Percentiles rank a stretch among this genome's conserved stretches.
phyloP scores from a whole-genome alignment of 1,140 invertebrate genomes.

The Drosophila asahinai region DNA sequence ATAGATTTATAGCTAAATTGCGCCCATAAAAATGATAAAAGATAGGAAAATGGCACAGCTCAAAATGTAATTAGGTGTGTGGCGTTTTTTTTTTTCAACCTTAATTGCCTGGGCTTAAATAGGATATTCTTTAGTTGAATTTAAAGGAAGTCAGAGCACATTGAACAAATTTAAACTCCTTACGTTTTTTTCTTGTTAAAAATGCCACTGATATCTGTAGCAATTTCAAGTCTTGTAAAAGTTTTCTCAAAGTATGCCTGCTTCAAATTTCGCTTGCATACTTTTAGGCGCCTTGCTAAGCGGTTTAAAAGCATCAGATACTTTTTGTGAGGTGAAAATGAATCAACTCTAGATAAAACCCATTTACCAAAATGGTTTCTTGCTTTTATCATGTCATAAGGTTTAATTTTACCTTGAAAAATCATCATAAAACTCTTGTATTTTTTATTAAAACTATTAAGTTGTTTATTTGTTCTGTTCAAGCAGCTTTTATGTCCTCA shows the following conservation, averaged over 20 bases:
- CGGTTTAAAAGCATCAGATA: background rate
- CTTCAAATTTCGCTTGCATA: background rate
- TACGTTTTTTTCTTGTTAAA: too few species aligned
- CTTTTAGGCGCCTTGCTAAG: too few species aligned
- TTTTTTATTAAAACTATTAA: background rate
- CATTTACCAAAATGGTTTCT: background rate
- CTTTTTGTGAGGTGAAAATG: background rate
- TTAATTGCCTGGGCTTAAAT: constrained; percentile 21
- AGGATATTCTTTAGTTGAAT: background rate
- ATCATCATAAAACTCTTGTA: background rate
- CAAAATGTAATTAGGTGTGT: constrained; percentile 57
- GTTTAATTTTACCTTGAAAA: background rate
- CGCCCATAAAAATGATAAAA: constrained; percentile 42
- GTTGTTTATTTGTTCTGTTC: too few species aligned
- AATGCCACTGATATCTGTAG: background rate
- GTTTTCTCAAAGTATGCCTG: background rate
- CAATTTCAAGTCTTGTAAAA: background rate
- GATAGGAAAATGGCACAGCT: constrained; percentile 12
- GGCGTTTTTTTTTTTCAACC: background rate
- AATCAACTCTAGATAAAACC: background rate
- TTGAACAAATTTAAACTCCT: too few species aligned
- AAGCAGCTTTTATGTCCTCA: background rate
- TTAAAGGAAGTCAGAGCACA: background rate
- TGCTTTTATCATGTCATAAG: too few species aligned
- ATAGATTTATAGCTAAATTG: constrained; percentile 73